Conservation (phyloP, 2,888 invertebrate genomes). For the Megaustenia siamemsis region DNA sequence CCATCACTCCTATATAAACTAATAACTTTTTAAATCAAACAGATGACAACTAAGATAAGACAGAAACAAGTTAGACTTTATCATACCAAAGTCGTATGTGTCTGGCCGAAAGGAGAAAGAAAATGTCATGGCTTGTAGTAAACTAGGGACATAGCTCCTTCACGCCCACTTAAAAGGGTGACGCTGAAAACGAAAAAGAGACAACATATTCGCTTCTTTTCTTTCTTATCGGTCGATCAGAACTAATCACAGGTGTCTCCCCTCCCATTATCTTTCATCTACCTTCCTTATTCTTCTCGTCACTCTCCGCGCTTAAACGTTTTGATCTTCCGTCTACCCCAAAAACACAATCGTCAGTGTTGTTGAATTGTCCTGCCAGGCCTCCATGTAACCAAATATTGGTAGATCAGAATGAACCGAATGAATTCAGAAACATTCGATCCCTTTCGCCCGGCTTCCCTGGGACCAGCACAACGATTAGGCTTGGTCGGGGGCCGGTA, state of each 20-base stretch:
- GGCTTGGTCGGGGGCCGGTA: conserved; percentile 14
- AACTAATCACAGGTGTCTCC: neutral
- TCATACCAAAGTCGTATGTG: no score
- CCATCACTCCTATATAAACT: no score
- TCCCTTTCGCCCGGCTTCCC: conserved; percentile 2
- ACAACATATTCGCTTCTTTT: no score
- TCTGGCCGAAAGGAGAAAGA: no score
- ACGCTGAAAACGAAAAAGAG: no score
- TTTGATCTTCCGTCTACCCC: neutral
- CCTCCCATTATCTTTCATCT: neutral
- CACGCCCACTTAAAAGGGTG: no score
- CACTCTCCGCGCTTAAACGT: neutral
- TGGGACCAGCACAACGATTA: conserved; percentile 32
- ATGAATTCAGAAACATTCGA: conserved; percentile 28
- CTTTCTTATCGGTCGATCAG: neutral
- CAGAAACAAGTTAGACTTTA: no score
- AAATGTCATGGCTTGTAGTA: no score
- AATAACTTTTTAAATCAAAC: no score
- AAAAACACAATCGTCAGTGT: neutral
- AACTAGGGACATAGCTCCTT: no score
- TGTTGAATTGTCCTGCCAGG: neutral
- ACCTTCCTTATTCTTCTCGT: neutral
- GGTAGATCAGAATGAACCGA: conserved; percentile 23
- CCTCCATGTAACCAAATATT: conserved; percentile 31
- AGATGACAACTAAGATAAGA: no score